Evolutionary conservation across 2,113 vertebrate species (phyloP), one percentile per base, ranked within the genome.

Genomic region (Bos javanicus): DNA sequence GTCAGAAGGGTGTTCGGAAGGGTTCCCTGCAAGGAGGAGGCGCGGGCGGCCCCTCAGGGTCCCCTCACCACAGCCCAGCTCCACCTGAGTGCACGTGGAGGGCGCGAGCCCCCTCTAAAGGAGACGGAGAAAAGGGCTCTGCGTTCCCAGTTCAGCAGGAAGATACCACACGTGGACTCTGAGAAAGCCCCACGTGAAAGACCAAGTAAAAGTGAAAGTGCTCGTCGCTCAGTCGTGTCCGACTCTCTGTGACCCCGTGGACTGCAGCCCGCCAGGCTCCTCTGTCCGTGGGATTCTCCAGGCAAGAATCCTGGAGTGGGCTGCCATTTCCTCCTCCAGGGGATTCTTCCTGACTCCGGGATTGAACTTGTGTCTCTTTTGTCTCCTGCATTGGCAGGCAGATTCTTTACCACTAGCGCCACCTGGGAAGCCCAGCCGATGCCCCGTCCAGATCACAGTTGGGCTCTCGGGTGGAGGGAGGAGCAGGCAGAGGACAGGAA

Each of bases 121-220:
- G 80, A 94, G 26, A 23, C 7, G 6, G 46, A 57, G 87, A 56
- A 76, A 92, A 83, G 26, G 50, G 48, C 39, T 71, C 67, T 3
- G 3, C 9, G 3, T 76, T 95, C 54, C 46, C 87, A 94, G 16
- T 26, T 59, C n/a, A 23, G 33, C 26, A 56, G 67, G 28, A 16
- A 23, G 74, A 87, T 3, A 26, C 1, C 2, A 3, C 16, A 17
- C 8, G 4, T 0, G 5, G 46, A 62, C 59, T 59, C 36, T 4
- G 76, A 86, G 48, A 19, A 87, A 82, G 12, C 21, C 26, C 76
- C 10, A 3, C 5, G 19, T 74, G 19, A 74, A 74, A 74, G 36
- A 3, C 36, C 67, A 39, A 23, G 67, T 74, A 6, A 25, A 11
- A 13, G 67, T 6, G n/a, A 39, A 74, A 39, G 19, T 6, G 19